phyloP scores from a whole-genome alignment of 2,888 invertebrate genomes.

The Nipponacmea schrenckii region DNA sequence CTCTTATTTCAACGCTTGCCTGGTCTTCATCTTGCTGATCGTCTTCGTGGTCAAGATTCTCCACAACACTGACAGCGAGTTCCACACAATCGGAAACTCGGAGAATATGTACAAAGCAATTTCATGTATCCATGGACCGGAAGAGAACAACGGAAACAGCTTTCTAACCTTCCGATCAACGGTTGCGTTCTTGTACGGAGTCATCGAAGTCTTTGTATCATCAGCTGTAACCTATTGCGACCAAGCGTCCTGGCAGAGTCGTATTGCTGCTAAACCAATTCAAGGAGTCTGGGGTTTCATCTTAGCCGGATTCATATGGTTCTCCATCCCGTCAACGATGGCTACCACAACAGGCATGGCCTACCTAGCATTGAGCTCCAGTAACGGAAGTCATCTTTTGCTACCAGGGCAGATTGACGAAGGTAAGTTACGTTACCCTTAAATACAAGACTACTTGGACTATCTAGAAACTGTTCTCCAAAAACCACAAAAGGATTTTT shows the following conservation, averaged over 20 bases:
- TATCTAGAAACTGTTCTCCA: too few relatives aligned
- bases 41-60: slow-evolving; percentile 61
- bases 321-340: slow-evolving; percentile 66
- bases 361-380: slow-evolving; percentile 60
- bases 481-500: too few relatives aligned
- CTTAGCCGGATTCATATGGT: slow-evolving; percentile 66
- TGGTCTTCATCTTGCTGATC: slow-evolving; percentile 59
- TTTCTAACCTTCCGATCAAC: slow-evolving; percentile 58
- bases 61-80: slow-evolving; percentile 48
- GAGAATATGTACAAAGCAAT: slow-evolving; percentile 55
- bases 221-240: slow-evolving; percentile 64
- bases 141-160: slow-evolving; percentile 54
- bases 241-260: slow-evolving; percentile 67
- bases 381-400: slow-evolving; percentile 55
- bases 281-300: slow-evolving; percentile 67
- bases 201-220: slow-evolving; percentile 64
- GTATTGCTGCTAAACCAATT: slow-evolving; percentile 65
- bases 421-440: slow-evolving; percentile 50
- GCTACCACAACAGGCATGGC: slow-evolving; percentile 67
- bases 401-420: slow-evolving; percentile 53
- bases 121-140: slow-evolving; percentile 57
- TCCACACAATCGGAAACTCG: slow-evolving; percentile 48
- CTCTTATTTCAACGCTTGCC: slow-evolving; percentile 63
- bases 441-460: too few relatives aligned
- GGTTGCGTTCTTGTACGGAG: slow-evolving; percentile 58